Evolutionary conservation across 1,140 invertebrate genomes (phyloP).

Genomic region (Cydia strobilella): DNA sequence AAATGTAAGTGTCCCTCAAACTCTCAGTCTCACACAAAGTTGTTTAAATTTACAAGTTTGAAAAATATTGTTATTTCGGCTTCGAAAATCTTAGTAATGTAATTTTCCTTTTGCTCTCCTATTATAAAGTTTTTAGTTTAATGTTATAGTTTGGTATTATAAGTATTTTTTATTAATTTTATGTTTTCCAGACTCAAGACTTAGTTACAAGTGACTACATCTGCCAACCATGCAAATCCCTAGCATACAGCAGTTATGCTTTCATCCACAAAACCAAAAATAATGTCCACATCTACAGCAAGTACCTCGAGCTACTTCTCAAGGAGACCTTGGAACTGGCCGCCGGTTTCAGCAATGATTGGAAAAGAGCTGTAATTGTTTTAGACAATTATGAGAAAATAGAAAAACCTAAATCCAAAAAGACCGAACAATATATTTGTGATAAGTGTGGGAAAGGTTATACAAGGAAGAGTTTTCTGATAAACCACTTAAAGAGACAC

Average conservation of each 20-base stretch:
- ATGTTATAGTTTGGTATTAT: too few relatives aligned
- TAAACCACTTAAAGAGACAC: conserved; percentile 16
- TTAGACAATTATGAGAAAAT: conserved; percentile 6
- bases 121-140: too few relatives aligned
- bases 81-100: too few relatives aligned
- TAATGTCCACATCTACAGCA: neutral
- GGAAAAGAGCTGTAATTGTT: conserved; percentile 2
- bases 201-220: conserved; percentile 5
- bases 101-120: too few relatives aligned
- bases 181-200: conserved; percentile 6
- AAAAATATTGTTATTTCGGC: too few relatives aligned
- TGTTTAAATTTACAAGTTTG: too few relatives aligned
- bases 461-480: neutral
- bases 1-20: conserved; percentile 6
- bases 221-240: neutral
- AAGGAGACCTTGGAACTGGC: neutral
- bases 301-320: neutral
- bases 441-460: conserved; percentile 5
- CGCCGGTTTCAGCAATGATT: neutral
- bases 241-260: neutral
- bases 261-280: neutral
- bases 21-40: too few relatives aligned
- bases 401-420: neutral
- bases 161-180: neutral
- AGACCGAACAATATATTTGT: neutral